Conservation (phyloP, 1,140 invertebrate genomes). For the Pachypsylla venusta region DNA sequence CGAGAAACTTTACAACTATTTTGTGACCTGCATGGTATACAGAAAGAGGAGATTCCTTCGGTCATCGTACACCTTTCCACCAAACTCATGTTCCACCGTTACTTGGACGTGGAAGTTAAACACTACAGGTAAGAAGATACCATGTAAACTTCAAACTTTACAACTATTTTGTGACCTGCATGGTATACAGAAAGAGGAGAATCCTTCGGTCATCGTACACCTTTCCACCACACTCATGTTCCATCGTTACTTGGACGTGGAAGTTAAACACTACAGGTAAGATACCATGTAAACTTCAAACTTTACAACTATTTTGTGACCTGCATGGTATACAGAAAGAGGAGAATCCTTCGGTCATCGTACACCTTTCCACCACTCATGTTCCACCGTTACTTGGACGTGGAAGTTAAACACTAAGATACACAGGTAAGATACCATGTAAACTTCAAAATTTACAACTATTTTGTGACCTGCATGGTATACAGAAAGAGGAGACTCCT, state of each 20-base stretch:
- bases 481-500: too few relatives aligned
- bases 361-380: too few relatives aligned
- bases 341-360: too few relatives aligned
- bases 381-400: too few relatives aligned
- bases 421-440: too few relatives aligned
- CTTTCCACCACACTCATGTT: slow-evolving; percentile 13
- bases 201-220: slow-evolving; percentile 24
- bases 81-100: slow-evolving; percentile 12
- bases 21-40: slow-evolving; percentile 29
- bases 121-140: slow-evolving; percentile 18
- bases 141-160: too few relatives aligned
- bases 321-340: too few relatives aligned
- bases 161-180: slow-evolving; percentile 31
- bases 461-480: too few relatives aligned
- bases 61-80: slow-evolving; percentile 12
- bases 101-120: slow-evolving; percentile 14
- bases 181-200: slow-evolving; percentile 33
- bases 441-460: too few relatives aligned
- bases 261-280: slow-evolving; percentile 17
- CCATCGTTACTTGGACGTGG: slow-evolving; percentile 12
- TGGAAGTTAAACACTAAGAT: too few relatives aligned
- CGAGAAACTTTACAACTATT: slow-evolving; percentile 35
- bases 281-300: too few relatives aligned
- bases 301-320: too few relatives aligned
- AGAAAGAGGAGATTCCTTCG: slow-evolving; percentile 33